Evolutionary conservation across 2,113 vertebrate species (phyloP), one percentile per base, ranked within the genome.

Genomic region (Ophthalmolycus amberensis): DNA sequence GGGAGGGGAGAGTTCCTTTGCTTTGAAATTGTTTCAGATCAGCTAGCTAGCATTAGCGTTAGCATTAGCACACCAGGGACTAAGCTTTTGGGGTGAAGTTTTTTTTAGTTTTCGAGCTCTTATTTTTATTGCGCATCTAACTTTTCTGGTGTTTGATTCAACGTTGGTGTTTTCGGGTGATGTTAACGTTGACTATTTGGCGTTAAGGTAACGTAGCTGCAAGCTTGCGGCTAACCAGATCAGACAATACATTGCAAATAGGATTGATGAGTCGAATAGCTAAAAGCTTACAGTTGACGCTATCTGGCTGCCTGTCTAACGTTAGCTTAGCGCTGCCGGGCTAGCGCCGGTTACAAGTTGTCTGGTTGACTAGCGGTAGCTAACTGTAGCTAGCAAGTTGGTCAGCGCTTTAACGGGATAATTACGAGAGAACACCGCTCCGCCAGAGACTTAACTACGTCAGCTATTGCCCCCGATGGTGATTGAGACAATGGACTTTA

Each of bases 401-500:
- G 38, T 72, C 77, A 85, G 88, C 82, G 90, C 77, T 91, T 90
- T 83, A 84, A 88, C 85, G 71, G 85, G 82, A 82, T 85, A 88
- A 87, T 88, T 88, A 85, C 86, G 89, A 79, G 83, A 72, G 75
- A 89, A 73, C 79, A 64, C 79, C 85, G 92, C 78, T 69, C 83
- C 72, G 71, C 76, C 71, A 66, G 77, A 76, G 70, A 86, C 71
- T 64, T 68, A 65, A 77, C 63, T 46, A 64, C 73, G 85, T 32
- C 87, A 80, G 80, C 89, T 84, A 73, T 88, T 87, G 82, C 85
- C 85, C 78, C 85, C 82, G 83, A 96, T 93, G 96, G 95, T 95
- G 95, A 95, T 96, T 96, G 97, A 97, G 94, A 96, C 96, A 94
- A 99, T 99, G 98, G 97, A 96, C 95, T 95, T 96, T 91, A 95